Percentiles rank a stretch among this genome's conserved stretches.
phyloP scores from a whole-genome alignment of 1,140 invertebrate genomes.

The Yoshiicerus persimilis region DNA sequence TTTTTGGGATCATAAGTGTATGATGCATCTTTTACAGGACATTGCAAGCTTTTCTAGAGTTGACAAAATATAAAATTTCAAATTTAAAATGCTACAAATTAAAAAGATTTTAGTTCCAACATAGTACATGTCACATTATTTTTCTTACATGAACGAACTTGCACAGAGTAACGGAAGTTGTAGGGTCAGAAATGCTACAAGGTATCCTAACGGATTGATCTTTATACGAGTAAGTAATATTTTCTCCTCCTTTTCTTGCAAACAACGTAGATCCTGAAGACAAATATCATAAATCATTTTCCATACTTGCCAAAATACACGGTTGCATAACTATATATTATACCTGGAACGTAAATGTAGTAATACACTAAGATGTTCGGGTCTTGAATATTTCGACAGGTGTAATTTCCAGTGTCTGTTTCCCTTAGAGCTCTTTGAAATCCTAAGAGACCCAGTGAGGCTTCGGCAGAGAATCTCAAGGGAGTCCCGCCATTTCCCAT shows the following conservation, averaged over 20 bases:
- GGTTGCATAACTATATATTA: not conserved
- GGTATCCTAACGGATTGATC: conserved; percentile 33
- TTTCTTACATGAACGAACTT: conserved; percentile 37
- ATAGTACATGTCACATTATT: too few relatives aligned
- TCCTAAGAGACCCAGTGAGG: not conserved
- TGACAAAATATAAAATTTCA: not conserved
- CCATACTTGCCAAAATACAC: not conserved
- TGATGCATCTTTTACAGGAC: conserved; percentile 26
- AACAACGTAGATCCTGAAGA: conserved; percentile 27
- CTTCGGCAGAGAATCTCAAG: conserved; percentile 23
- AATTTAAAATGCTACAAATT: too few relatives aligned
- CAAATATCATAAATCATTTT: not conserved
- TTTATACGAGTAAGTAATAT: not conserved
- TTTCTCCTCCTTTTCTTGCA: not conserved
- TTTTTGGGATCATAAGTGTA: conserved; percentile 14
- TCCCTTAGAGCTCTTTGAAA: not conserved
- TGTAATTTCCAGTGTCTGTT: conserved; percentile 33
- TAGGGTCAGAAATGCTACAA: conserved; percentile 33
- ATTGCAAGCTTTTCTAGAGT: conserved; percentile 8
- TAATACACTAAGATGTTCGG: not conserved
- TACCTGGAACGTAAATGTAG: conserved; percentile 45
- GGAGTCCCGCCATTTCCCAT: not conserved
- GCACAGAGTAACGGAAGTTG: conserved; percentile 22
- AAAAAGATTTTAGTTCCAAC: too few relatives aligned
- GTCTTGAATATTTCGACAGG: conserved; percentile 28